Conservation (phyloP, 2,113 vertebrate genomes). For the Vidua chalybeata region DNA sequence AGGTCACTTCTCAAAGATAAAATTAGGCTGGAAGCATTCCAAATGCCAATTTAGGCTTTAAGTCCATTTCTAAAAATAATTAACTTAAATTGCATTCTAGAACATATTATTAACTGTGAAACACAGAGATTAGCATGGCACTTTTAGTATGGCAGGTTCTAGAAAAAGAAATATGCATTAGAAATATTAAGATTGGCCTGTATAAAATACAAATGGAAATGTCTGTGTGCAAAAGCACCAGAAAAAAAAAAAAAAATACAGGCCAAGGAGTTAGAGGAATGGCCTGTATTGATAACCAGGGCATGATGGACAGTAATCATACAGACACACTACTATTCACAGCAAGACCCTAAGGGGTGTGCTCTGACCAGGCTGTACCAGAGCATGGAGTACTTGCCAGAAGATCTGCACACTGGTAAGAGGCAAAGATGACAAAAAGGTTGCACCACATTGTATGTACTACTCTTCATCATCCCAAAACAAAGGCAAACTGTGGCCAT, state of each 20-base stretch:
- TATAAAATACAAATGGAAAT: not conserved
- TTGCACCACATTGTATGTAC: not conserved
- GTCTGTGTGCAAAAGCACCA: not conserved
- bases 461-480: not conserved
- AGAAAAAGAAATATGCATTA: not conserved
- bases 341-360: not conserved
- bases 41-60: not conserved
- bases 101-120: not conserved
- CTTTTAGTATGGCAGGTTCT: not conserved
- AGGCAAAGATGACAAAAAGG: not conserved
- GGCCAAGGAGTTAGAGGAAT: not conserved
- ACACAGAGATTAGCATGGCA: not conserved
- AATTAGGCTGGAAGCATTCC: conserved; percentile 11
- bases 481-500: not conserved
- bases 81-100: not conserved
- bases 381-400: not conserved
- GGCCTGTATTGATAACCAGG: not conserved
- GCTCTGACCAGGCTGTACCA: not conserved
- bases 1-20: conserved; percentile 31
- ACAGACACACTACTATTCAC: not conserved
- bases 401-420: not conserved
- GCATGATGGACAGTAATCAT: not conserved
- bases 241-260: not conserved
- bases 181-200: not conserved
- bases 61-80: conserved; percentile 34